Evolutionary conservation across 2,113 vertebrate species (phyloP), one percentile per base, ranked within the genome.

Genomic region (Gymnocephalus cernua): DNA sequence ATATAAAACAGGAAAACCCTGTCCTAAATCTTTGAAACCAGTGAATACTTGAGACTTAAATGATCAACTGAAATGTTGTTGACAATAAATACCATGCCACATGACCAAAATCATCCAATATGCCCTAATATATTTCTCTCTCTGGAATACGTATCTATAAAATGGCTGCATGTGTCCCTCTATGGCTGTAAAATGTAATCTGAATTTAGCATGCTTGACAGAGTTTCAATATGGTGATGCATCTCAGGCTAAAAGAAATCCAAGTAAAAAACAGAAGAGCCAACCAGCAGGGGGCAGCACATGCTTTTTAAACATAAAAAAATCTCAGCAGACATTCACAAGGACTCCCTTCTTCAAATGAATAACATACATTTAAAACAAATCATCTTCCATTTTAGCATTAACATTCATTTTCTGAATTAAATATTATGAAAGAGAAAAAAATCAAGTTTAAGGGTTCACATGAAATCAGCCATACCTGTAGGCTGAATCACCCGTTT

Each of bases 241-340:
- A 45, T 45, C 62, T 64, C 7, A 45, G 35, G 29, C 9, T 35
- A 62, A 45, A 2, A 67, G 3, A 13, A 71, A 50, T 6, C 11
- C 23, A 18, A 54, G 19, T 21, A 13, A 18, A 6, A 13, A 13
- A n/a, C 19, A 32, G 6, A 21, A 21, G 8, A 14, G n/a, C 16
- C 0, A 21, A 59, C 91, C 93, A 90, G 80, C 80, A 92, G 93
- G 77, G 84, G 90, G 89, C 92, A 80, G 88, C 81, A 89, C 18
- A 61, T 18, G n/a, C 86, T 59, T 64, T 59, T 35, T 1, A 58
- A 81, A 57, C 6, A 44, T 11, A 1, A 45, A 25, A 25, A 48
- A 15, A 25, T 59, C 29, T 77, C 41, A 51, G 19, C 54, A 72
- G 35, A 12, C 32, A 4, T 6, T 14, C 77, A 88, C 68, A 86